phyloP scores from a whole-genome alignment of 2,113 vertebrate genomes.

The Mesocricetus auratus region DNA sequence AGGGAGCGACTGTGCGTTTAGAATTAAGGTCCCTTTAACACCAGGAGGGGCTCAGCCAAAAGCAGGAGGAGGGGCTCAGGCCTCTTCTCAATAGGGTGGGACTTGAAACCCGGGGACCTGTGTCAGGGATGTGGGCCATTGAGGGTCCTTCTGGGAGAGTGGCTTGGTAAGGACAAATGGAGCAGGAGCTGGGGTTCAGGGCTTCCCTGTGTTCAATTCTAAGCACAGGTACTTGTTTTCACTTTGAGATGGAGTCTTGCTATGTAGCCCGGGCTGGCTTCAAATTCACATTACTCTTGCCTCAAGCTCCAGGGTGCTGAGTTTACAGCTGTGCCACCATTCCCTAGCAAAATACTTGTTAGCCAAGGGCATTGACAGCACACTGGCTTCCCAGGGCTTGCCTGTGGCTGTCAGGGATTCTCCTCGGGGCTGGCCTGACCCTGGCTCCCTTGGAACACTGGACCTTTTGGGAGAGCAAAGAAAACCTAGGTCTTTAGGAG shows the following conservation, averaged over 20 bases:
- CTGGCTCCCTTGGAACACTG: background rate
- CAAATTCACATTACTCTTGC: too few relatives aligned
- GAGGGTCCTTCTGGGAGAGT: background rate
- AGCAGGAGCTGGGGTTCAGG: accelerated
- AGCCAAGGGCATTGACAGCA: background rate
- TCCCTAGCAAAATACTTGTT: background rate
- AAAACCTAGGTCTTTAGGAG: background rate
- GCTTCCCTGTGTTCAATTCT: background rate
- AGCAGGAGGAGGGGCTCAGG: background rate
- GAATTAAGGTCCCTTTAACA: slow-evolving; percentile 63
- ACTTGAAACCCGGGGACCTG: background rate
- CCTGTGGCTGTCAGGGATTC: accelerated
- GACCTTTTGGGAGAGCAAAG: background rate
- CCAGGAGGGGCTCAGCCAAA: background rate
- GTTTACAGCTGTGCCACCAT: background rate
- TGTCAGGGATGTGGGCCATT: background rate
- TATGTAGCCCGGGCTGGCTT: background rate
- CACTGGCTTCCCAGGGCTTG: background rate
- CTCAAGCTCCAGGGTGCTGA: background rate
- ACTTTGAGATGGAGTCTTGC: background rate
- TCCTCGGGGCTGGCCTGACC: background rate
- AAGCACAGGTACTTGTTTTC: background rate
- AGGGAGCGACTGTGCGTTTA: background rate
- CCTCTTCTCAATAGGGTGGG: background rate
- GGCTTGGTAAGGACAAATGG: background rate